phyloP scores from a whole-genome alignment of 2,888 invertebrate genomes.

The Muschampia plurimacula region DNA sequence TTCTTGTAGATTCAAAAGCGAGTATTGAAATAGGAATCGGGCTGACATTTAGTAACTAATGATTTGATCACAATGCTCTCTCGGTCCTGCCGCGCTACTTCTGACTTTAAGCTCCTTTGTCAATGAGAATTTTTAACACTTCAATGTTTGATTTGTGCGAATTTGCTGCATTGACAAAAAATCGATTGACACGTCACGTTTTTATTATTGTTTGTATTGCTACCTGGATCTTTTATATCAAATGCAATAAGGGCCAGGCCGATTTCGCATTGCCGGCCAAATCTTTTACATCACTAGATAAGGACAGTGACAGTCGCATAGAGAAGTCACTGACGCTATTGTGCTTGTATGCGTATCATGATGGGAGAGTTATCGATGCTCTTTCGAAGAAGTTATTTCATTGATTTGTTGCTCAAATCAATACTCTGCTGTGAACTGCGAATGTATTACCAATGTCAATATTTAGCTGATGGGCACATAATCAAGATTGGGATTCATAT shows the following conservation, averaged over 20 bases:
- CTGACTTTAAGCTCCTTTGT: slow-evolving; percentile 69
- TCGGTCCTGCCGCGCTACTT: slow-evolving; percentile 67
- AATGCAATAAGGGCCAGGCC: slow-evolving; percentile 66
- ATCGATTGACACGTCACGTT: slow-evolving; percentile 82
- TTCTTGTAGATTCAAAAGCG: slow-evolving; percentile 71
- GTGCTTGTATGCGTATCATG: slow-evolving; percentile 64
- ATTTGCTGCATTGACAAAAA: slow-evolving; percentile 64
- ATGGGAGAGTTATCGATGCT: slow-evolving; percentile 64
- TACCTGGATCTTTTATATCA: slow-evolving; percentile 74
- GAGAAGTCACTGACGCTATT: slow-evolving; percentile 44
- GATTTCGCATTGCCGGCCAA: slow-evolving; percentile 39
- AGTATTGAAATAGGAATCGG: slow-evolving; percentile 62
- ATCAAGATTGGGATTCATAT: too few species aligned
- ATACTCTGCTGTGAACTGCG: background rate
- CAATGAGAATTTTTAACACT: slow-evolving; percentile 79
- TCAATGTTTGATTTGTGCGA: slow-evolving; percentile 84
- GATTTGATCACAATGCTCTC: slow-evolving; percentile 69
- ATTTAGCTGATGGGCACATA: background rate
- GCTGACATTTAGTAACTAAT: slow-evolving; percentile 80
- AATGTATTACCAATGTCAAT: background rate
- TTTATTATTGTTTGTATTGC: slow-evolving; percentile 81
- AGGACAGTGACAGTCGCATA: slow-evolving; percentile 41
- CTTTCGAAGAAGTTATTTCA: slow-evolving; percentile 56
- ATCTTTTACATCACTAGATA: slow-evolving; percentile 29
- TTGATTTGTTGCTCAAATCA: slow-evolving; percentile 19